Conservation (phyloP, 2,888 invertebrate species). For the Halictus quadricinctus region DNA sequence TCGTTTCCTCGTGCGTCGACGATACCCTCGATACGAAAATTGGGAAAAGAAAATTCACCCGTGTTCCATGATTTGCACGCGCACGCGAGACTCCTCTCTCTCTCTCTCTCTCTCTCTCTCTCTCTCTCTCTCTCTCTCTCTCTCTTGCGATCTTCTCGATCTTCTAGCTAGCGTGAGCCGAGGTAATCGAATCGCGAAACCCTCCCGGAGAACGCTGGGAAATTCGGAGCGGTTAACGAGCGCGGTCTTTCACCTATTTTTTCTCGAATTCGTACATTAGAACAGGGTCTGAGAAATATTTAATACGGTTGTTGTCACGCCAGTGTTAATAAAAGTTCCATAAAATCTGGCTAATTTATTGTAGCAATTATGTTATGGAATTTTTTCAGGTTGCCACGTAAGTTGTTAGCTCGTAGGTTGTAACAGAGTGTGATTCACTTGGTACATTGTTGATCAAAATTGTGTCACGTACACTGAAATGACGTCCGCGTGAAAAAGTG, state of each 20-base stretch:
- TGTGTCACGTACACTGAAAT: too few relatives aligned
- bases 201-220: not conserved
- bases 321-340: not conserved
- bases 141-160: not conserved
- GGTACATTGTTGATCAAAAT: too few relatives aligned
- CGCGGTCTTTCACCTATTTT: not conserved
- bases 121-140: not conserved
- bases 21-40: constrained; percentile 23
- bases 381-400: too few relatives aligned
- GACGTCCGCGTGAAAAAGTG: too few relatives aligned
- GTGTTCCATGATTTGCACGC: not conserved
- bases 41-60: constrained; percentile 15
- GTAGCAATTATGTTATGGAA: too few relatives aligned
- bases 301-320: not conserved
- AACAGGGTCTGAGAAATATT: not conserved
- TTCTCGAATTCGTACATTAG: not conserved
- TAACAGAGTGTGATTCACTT: too few relatives aligned
- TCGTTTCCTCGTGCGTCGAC: constrained; percentile 6
- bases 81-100: not conserved
- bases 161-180: not conserved
- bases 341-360: not conserved
- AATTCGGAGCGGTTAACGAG: constrained; percentile 29
- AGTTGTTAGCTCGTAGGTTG: too few relatives aligned
- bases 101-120: not conserved
- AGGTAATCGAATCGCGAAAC: constrained; percentile 18